These are phyloP conservation scores for Poecilia latipinna DNA, from an alignment of 2,113 vertebrate genomes.

Conservation along the genomic window DNA sequence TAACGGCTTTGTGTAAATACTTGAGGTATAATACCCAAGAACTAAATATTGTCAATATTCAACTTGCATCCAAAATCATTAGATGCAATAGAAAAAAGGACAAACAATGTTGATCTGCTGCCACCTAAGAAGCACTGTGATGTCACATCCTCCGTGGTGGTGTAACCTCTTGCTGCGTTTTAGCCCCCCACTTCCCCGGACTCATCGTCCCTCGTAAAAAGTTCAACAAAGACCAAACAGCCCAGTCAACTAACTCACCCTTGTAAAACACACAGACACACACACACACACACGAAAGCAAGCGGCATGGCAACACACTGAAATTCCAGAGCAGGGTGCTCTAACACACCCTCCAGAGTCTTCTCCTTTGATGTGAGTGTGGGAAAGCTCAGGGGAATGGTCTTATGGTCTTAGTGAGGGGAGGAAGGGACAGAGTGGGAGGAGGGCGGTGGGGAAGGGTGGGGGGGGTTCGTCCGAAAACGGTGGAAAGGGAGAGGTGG, in stretches of 20 bases:
- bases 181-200: neutral
- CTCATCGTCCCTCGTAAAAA: conserved; percentile 72
- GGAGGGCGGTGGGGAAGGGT: neutral
- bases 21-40: neutral
- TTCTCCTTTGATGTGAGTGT: conserved; percentile 78
- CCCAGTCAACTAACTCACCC: conserved; percentile 74
- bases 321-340: conserved; percentile 76
- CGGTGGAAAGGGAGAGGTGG: neutral
- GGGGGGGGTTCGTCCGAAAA: neutral
- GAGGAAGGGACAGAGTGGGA: conserved; percentile 6
- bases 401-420: conserved; percentile 42
- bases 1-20: neutral
- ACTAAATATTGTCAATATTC: neutral
- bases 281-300: conserved; percentile 43
- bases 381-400: conserved; percentile 79
- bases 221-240: conserved; percentile 74
- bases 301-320: conserved; percentile 54
- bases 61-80: neutral
- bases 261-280: conserved; percentile 70
- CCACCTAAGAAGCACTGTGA: conserved; percentile 40
- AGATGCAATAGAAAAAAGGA: neutral
- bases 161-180: conserved; percentile 23
- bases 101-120: neutral
- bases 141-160: conserved; percentile 64
- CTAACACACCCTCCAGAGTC: conserved; percentile 73